Evolutionary conservation across 2,888 invertebrate genomes (phyloP), one percentile per base, ranked within the genome.

Genomic region (Achlya flavicornis): DNA sequence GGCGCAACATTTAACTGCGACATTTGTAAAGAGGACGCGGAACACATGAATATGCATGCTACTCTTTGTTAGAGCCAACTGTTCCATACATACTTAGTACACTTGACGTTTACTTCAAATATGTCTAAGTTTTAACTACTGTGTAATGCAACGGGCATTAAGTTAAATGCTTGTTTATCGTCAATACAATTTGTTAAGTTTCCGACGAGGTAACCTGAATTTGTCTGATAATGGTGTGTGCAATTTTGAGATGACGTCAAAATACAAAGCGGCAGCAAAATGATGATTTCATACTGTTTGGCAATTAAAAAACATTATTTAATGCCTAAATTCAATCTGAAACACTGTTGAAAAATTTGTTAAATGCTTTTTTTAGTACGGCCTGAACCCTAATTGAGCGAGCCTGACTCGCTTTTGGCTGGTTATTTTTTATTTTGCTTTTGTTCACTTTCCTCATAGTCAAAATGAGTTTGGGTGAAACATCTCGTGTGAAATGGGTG

Each of bases 21-120:
- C 64, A 69, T 63, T 75, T 71, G 67, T 75, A 67, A 67, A 59
- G 57, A 63, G 35, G 57, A 57, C n/a, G 61, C 59, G 48, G 59
- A 60, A 61, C 66, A 63, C 69, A 89, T 92, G 87, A 85, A 92
- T 92, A 92, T 92, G 91, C 89, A 92, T 92, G 72, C 68, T 73
- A 59, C 16, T 84, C 86, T 89, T 92, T 92, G 91, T 92, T 82
- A 81, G 73, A 72, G 73, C 72, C 78, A 80, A 83, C 78, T 81
- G 82, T 84, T 81, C 63, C 61, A 66, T 71, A 69, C 58, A 63
- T 72, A 78, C 79, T 80, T 73, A 75, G 71, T 78, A 83, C 80
- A 82, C 80, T 81, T 79, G 81, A 74, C 75, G 75, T 79, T 68
- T 72, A 65, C 68, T 68, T 66, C 58, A 60, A 41, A 60, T 60